Percentiles rank a stretch among this genome's conserved stretches.
Conservation (phyloP, 1,140 invertebrate genomes). For the Bacillus rossius region DNA sequence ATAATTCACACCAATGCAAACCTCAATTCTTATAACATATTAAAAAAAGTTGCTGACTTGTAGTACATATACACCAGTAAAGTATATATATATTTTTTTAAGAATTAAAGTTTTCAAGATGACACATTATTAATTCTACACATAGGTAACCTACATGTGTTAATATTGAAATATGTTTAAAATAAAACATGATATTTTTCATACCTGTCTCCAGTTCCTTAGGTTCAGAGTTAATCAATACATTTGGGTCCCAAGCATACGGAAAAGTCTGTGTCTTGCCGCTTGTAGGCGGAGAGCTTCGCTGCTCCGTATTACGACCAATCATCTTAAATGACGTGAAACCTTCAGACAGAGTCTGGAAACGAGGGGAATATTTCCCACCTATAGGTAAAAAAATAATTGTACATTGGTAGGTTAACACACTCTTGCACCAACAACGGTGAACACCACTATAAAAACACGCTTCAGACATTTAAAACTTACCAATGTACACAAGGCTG, state of each 20-base stretch:
- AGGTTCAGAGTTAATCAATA: neutral
- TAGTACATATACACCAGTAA: no score
- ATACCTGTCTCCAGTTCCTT: constrained; percentile 24
- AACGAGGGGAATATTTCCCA: constrained; percentile 54
- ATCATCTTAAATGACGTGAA: constrained; percentile 68
- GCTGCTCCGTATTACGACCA: constrained; percentile 41
- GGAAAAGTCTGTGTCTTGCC: constrained; percentile 57
- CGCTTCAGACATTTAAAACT: neutral
- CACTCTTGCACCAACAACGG: neutral
- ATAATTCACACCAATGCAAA: no score
- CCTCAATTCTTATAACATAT: no score
- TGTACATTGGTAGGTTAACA: neutral
- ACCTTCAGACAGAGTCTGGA: constrained; percentile 58
- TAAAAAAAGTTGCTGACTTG: no score
- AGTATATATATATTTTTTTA: no score
- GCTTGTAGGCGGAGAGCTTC: constrained; percentile 41
- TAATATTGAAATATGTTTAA: no score
- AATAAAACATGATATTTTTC: no score
- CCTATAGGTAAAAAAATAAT: constrained; percentile 38
- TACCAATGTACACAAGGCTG: constrained; percentile 67
- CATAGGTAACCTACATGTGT: no score
- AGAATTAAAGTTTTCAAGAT: no score
- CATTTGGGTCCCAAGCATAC: constrained; percentile 50
- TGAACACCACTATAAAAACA: neutral
- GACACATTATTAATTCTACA: no score